These are phyloP conservation scores for Propithecus perrieri DNA, from an alignment of 2,797 vertebrate species.

Conservation along the genomic window DNA sequence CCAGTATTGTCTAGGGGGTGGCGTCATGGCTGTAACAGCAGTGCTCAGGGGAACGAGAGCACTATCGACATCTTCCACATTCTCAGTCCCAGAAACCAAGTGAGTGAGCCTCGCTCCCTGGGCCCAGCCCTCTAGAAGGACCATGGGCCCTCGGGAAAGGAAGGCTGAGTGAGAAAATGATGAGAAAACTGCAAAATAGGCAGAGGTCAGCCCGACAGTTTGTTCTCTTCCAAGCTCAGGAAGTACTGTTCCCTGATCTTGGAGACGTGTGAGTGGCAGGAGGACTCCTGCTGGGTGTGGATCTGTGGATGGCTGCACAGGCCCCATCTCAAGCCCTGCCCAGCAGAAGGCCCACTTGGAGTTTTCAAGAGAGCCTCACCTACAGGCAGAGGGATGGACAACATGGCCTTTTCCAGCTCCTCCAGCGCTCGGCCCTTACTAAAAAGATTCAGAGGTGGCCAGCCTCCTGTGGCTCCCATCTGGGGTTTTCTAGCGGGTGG, in stretches of 20 bases:
- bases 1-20: background rate
- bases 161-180: background rate
- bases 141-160: background rate
- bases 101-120: background rate
- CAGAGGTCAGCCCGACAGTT: background rate
- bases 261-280: background rate
- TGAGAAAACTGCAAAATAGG: background rate
- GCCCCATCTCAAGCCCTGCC: background rate
- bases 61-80: background rate
- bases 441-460: background rate
- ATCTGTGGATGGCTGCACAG: background rate
- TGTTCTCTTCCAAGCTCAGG: background rate
- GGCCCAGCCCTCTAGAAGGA: background rate
- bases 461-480: background rate
- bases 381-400: background rate
- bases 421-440: background rate
- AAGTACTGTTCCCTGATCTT: background rate
- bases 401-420: background rate
- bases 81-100: background rate
- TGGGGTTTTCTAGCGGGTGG: background rate
- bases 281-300: background rate
- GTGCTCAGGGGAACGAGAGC: background rate
- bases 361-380: background rate
- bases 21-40: background rate
- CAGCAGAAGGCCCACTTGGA: background rate